Evolutionary conservation across 2,888 invertebrate genomes (phyloP).

Genomic region (Muscina levida): DNA sequence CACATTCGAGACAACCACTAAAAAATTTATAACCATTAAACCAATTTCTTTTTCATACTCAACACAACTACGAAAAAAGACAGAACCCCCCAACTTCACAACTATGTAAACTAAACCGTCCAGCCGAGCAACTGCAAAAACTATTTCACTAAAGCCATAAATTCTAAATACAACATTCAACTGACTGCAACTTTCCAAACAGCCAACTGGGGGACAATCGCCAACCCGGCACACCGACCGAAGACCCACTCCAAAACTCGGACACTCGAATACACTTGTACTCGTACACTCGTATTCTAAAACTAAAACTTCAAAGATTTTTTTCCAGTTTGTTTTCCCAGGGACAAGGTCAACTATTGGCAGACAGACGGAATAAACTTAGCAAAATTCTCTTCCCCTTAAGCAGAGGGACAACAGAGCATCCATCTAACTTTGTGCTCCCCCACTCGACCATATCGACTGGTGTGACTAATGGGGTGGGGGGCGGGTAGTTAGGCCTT

Average conservation of each 20-base stretch:
- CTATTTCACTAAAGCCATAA: slow-evolving; percentile 56
- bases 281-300: slow-evolving; percentile 8
- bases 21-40: slow-evolving; percentile 46
- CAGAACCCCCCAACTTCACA: slow-evolving; percentile 39
- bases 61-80: slow-evolving; percentile 8
- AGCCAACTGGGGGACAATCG: too few relatives aligned
- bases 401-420: background rate
- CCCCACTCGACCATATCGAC: background rate
- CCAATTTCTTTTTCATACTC: slow-evolving; percentile 37
- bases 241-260: slow-evolving; percentile 34
- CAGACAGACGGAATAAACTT: slow-evolving; percentile 33
- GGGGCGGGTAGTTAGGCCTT: background rate
- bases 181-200: background rate
- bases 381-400: slow-evolving; percentile 13
- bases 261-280: slow-evolving; percentile 39
- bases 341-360: slow-evolving; percentile 63
- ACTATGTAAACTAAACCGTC: background rate
- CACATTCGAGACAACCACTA: slow-evolving; percentile 40
- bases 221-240: too few relatives aligned
- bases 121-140: slow-evolving; percentile 22
- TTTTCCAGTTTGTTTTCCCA: slow-evolving; percentile 59
- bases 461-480: background rate
- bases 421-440: slow-evolving; percentile 8
- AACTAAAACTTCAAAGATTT: slow-evolving; percentile 57
- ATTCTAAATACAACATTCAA: slow-evolving; percentile 52